These are phyloP conservation scores for Diacarnus erythraeanus DNA, from an alignment of 37 sponge, comb jelly and placozoan genomes.

Conservation along the genomic window DNA sequence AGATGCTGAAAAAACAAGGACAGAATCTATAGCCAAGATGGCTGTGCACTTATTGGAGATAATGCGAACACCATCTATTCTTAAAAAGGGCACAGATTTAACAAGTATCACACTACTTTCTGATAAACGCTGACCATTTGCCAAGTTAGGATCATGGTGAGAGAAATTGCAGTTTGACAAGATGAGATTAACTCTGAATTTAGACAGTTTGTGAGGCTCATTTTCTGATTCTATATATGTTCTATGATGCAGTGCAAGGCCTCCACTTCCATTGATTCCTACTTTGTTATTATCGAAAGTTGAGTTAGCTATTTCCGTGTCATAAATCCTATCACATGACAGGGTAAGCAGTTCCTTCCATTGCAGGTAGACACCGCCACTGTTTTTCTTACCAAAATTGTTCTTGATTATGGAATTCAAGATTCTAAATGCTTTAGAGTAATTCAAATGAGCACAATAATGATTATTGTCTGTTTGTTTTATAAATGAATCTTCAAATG, in stretches of 20 bases:
- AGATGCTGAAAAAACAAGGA: not conserved
- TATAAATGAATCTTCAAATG: not conserved
- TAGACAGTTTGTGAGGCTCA: not conserved
- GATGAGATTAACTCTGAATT: not conserved
- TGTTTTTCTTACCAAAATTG: constrained; percentile 1
- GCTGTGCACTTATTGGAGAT: constrained; percentile 1
- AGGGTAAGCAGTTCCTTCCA: not conserved
- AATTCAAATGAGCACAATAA: not conserved
- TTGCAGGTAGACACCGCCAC: constrained; percentile 41
- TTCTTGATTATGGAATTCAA: not conserved
- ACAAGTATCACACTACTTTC: constrained; percentile 1
- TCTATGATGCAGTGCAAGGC: not conserved
- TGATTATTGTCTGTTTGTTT: too few relatives aligned
- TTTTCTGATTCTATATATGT: not conserved
- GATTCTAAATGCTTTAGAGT: not conserved
- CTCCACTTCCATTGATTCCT: not conserved
- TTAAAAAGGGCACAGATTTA: not conserved
- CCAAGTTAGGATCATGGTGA: not conserved
- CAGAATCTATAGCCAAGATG: not conserved
- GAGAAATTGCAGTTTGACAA: not conserved
- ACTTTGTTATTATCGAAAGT: not conserved
- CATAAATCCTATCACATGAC: not conserved
- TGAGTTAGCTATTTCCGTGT: not conserved
- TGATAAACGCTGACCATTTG: not conserved
- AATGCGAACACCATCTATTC: not conserved